Conservation (phyloP, 2,113 vertebrate species). For the Catharus bicknelli region DNA sequence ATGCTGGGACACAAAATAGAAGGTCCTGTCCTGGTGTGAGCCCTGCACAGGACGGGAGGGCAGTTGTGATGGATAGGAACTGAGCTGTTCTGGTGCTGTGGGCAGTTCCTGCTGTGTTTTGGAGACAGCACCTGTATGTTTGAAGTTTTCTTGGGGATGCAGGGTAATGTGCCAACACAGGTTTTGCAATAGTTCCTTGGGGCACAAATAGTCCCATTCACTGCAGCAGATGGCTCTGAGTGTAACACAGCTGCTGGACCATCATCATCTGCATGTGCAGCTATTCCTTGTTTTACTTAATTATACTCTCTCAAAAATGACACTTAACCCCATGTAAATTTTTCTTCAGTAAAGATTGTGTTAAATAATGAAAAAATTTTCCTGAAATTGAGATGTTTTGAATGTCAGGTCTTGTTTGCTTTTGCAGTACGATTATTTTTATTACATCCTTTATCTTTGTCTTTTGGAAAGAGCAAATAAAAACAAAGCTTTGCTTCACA, state of each 20-base stretch:
- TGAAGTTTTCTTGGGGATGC: background rate
- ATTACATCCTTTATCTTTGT: background rate
- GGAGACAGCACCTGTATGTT: background rate
- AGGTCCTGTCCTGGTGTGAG: background rate
- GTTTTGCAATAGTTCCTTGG: background rate
- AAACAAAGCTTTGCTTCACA: slow-evolving; percentile 11
- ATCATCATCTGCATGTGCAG: background rate
- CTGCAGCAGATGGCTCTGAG: background rate
- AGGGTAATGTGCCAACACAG: background rate
- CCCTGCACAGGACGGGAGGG: background rate
- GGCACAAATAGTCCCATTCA: background rate
- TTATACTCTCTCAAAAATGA: background rate
- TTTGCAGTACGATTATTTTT: slow-evolving; percentile 12
- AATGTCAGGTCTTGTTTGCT: background rate
- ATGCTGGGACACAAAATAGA: background rate
- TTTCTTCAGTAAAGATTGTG: background rate
- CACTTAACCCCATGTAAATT: background rate
- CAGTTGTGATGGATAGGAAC: background rate
- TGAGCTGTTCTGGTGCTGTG: background rate
- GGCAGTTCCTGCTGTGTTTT: background rate
- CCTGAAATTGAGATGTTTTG: background rate
- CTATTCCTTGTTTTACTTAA: background rate
- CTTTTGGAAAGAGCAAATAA: slow-evolving; percentile 13
- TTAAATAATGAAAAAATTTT: background rate
- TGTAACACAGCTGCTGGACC: background rate